phyloP scores from a whole-genome alignment of 64 coral and sea anemone genomes.

The Pocillopora damicornis region DNA sequence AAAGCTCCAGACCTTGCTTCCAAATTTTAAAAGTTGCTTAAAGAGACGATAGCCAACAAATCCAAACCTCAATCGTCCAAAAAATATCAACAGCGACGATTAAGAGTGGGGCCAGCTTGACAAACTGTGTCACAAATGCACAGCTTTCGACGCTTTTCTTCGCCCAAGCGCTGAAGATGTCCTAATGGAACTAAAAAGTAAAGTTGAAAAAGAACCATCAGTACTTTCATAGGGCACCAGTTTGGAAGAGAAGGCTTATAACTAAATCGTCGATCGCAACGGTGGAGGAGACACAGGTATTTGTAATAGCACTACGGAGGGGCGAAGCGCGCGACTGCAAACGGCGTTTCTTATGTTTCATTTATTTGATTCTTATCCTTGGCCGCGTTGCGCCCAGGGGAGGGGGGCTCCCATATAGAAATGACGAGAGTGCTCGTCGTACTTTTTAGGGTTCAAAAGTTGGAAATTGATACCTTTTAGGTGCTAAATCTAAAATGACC shows the following conservation, averaged over 20 bases:
- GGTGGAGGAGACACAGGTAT: slow-evolving; percentile 22
- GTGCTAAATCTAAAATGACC: not conserved
- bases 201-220: slow-evolving; percentile 11
- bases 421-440: no score
- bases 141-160: slow-evolving; percentile 9
- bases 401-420: no score
- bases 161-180: slow-evolving; percentile 31
- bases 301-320: not conserved
- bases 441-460: not conserved
- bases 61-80: not conserved
- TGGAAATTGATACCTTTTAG: slow-evolving; percentile 17
- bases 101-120: slow-evolving; percentile 10
- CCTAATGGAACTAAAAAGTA: slow-evolving; percentile 12
- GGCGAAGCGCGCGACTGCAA: not conserved
- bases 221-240: slow-evolving; percentile 5
- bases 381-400: no score
- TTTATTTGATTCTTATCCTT: not conserved
- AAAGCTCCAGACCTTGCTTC: not conserved
- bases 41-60: not conserved
- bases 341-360: slow-evolving; percentile 1
- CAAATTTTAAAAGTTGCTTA: slow-evolving; percentile 9
- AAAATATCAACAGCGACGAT: slow-evolving; percentile 23
- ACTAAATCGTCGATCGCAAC: slow-evolving; percentile 6
- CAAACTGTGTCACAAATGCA: slow-evolving; percentile 36
- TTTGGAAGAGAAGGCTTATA: slow-evolving; percentile 9